Conservation (phyloP, 2,888 invertebrate species). For the Acleris laterana region DNA sequence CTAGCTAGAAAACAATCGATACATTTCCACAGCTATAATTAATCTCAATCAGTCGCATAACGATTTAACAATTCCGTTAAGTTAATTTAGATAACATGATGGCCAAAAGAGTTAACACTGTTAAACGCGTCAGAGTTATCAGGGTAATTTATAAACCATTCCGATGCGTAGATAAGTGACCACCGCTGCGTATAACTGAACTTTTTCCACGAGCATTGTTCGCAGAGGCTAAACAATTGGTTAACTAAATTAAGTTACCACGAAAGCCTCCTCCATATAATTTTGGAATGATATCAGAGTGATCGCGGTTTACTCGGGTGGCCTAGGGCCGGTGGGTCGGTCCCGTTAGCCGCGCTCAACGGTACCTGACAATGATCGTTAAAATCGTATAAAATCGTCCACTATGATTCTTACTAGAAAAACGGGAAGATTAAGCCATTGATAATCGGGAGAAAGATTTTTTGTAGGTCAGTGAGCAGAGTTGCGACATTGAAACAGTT, state of each 20-base stretch:
- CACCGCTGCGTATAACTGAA: constrained; percentile 23
- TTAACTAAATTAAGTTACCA: constrained; percentile 25
- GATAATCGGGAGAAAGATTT: background rate
- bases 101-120: background rate
- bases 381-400: constrained; percentile 56
- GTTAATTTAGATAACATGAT: constrained; percentile 13
- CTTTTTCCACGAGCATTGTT: constrained; percentile 33
- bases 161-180: constrained; percentile 15
- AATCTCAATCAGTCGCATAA: no score
- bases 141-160: constrained; percentile 25
- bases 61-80: background rate
- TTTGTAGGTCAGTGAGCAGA: no score
- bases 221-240: constrained; percentile 6
- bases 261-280: constrained; percentile 41
- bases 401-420: constrained; percentile 45
- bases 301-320: constrained; percentile 50
- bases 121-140: constrained; percentile 7
- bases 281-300: constrained; percentile 55
- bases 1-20: no score
- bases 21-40: no score
- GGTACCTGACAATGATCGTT: constrained; percentile 67
- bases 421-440: constrained; percentile 12
- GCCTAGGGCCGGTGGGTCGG: constrained; percentile 64
- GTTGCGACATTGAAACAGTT: background rate
- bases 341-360: constrained; percentile 68